phyloP scores from a whole-genome alignment of 1,140 invertebrate genomes.

The Laodelphax striatellus region DNA sequence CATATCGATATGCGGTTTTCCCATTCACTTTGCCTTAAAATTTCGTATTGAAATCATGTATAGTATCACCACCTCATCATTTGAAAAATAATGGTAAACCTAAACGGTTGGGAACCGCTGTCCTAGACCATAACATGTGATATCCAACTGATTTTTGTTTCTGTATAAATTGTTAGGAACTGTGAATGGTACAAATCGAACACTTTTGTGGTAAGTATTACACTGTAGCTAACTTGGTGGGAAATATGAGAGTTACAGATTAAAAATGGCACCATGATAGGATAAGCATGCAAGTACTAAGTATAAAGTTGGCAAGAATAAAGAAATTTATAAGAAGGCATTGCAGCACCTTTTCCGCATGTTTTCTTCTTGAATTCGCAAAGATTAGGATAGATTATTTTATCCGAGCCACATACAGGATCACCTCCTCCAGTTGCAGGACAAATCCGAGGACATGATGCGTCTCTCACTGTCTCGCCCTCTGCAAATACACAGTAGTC shows the following conservation, averaged over 20 bases:
- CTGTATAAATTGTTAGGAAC: background rate
- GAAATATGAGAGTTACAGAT: too few relatives aligned
- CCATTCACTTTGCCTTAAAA: too few relatives aligned
- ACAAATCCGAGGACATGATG: constrained; percentile 65
- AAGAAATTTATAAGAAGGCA: background rate
- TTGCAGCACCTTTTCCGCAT: constrained; percentile 63
- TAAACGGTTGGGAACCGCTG: too few relatives aligned
- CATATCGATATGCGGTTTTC: too few relatives aligned
- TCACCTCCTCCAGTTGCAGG: constrained; percentile 56
- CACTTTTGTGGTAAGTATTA: too few relatives aligned
- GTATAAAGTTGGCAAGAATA: background rate
- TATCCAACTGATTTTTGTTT: background rate
- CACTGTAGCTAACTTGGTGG: too few relatives aligned
- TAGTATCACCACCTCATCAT: too few relatives aligned
- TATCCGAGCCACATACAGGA: constrained; percentile 79
- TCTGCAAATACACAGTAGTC: constrained; percentile 28
- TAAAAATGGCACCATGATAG: background rate
- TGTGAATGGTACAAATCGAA: background rate
- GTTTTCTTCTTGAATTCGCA: constrained; percentile 89
- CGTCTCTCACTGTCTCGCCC: constrained; percentile 42
- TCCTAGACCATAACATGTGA: background rate
- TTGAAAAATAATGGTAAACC: too few relatives aligned
- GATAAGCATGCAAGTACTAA: background rate
- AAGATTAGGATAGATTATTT: constrained; percentile 73
- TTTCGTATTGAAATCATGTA: too few relatives aligned